phyloP scores from a whole-genome alignment of 2,113 vertebrate species.

The Lepus timidus region DNA sequence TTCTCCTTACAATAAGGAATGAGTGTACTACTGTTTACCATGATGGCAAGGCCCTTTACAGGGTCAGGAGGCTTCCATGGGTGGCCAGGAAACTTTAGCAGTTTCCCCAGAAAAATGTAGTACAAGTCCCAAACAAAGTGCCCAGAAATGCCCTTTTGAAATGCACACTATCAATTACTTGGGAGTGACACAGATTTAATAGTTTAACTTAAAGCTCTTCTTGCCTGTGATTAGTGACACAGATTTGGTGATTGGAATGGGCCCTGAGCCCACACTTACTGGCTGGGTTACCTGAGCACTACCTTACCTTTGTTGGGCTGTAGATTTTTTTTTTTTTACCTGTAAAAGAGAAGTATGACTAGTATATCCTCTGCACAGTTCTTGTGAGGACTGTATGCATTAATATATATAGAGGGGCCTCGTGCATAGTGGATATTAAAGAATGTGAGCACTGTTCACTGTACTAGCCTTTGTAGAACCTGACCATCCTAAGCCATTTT shows the following conservation, averaged over 20 bases:
- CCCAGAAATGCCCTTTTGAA: not conserved
- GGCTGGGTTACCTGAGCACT: not conserved
- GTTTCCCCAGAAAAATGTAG: not conserved
- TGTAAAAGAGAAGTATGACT: not conserved
- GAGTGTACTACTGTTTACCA: fast-evolving
- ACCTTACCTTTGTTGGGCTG: not conserved
- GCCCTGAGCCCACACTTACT: not conserved
- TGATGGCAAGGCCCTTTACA: fast-evolving
- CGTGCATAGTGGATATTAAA: fast-evolving
- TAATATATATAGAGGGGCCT: fast-evolving
- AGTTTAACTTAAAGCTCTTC: not conserved
- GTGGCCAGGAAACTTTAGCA: not conserved
- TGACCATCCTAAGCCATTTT: not conserved
- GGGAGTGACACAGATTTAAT: not conserved
- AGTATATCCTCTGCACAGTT: fast-evolving
- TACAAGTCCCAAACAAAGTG: not conserved
- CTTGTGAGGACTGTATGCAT: not conserved
- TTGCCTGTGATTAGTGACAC: not conserved
- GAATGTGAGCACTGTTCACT: fast-evolving
- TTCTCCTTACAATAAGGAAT: not conserved
- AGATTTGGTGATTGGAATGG: not conserved
- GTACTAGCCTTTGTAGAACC: not conserved
- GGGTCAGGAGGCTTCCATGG: not conserved
- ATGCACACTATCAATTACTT: not conserved
- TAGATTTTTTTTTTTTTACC: not conserved